Percentiles rank a stretch among this genome's conserved stretches.
Conservation (phyloP, 2,113 vertebrate species). For the Puffinus mauretanicus region DNA sequence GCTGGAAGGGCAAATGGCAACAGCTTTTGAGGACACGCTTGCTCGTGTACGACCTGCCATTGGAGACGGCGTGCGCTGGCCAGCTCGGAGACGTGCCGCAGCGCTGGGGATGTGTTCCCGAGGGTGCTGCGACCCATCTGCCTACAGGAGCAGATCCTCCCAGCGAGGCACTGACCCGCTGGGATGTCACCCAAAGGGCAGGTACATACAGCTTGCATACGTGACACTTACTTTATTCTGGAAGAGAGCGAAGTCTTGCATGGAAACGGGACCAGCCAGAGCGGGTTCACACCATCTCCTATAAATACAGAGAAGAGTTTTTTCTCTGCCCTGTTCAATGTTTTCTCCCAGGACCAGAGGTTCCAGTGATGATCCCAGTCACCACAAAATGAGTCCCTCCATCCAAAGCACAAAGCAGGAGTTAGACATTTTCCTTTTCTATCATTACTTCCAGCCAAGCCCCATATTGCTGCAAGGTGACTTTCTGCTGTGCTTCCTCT, state of each 20-base stretch:
- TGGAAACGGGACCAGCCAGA: background rate
- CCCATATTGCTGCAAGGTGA: background rate
- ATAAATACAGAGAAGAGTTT: background rate
- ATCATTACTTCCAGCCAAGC: background rate
- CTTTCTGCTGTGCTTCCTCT: background rate
- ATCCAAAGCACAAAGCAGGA: background rate
- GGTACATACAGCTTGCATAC: rapidly evolving
- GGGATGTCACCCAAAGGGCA: background rate
- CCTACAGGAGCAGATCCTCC: background rate
- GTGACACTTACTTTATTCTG: background rate
- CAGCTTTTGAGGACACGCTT: rapidly evolving
- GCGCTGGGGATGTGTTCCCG: rapidly evolving
- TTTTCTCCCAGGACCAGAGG: background rate
- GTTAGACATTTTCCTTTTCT: background rate
- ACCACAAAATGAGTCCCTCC: background rate
- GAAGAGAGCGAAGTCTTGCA: background rate
- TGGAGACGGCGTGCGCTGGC: rapidly evolving
- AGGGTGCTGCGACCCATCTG: background rate
- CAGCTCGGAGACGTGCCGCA: rapidly evolving
- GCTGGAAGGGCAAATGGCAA: background rate
- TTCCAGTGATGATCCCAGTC: background rate
- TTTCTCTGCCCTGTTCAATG: background rate
- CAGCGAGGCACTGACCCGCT: background rate
- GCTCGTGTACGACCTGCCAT: rapidly evolving
- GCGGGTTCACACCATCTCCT: background rate